Percentiles rank a stretch among this genome's conserved stretches.
Conservation (phyloP, 2,888 invertebrate genomes). For the Pristionchus arcanus region DNA sequence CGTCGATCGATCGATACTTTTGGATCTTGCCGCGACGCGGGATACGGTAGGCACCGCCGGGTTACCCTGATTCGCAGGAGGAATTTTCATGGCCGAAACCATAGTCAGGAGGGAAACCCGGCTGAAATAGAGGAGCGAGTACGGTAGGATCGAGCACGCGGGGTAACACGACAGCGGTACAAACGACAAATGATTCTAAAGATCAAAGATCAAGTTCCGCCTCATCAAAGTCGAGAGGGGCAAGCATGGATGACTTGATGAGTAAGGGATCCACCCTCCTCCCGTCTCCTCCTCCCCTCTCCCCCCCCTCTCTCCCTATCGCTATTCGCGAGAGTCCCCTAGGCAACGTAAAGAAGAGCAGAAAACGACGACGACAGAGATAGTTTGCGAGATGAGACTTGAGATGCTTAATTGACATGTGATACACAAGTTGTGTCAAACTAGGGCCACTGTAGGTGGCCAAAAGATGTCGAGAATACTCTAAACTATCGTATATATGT, state of each 20-base stretch:
- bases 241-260: neutral
- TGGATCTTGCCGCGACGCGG: neutral
- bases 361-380: neutral
- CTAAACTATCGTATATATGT: too few relatives aligned
- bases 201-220: neutral
- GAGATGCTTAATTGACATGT: neutral
- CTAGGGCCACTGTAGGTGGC: too few relatives aligned
- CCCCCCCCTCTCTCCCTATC: too few relatives aligned
- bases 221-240: neutral
- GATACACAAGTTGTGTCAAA: neutral
- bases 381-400: neutral
- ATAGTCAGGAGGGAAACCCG: neutral
- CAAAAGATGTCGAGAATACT: too few relatives aligned
- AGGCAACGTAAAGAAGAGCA: neutral
- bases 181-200: neutral
- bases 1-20: neutral
- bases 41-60: neutral
- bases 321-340: neutral
- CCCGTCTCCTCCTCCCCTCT: neutral
- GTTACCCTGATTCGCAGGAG: neutral
- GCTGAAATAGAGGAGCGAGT: neutral
- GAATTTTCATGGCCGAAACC: neutral
- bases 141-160: neutral
- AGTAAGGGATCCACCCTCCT: slow-evolving; percentile 28
- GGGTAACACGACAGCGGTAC: neutral